Evolutionary conservation across 2,888 invertebrate species (phyloP), one percentile per base, ranked within the genome.

Genomic region (Drosophila algonquin): DNA sequence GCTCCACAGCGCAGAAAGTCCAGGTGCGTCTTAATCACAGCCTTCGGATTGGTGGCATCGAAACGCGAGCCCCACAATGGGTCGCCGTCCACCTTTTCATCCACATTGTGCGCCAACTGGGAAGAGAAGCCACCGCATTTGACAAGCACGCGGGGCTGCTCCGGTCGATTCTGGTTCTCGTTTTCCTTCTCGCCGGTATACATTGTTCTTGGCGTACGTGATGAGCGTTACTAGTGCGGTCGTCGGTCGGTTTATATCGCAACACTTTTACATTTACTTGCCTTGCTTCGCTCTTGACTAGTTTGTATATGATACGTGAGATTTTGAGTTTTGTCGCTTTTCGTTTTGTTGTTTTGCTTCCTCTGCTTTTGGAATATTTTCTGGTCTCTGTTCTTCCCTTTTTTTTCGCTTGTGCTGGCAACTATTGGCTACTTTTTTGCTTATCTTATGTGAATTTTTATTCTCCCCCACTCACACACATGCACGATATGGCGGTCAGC

Each of bases 1-100:
- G 98, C 96, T n/a, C 98, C 98, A 88, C 96, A 95, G 93, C 95
- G 94, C 55, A 97, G 92, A 91, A 96, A 97, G 89, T 96, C 97
- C 87, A 96, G 93, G 92, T 98, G 98, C 0, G 96, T 95, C 81
- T 94, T 93, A 63, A 95, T 93, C 52, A 98, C 95, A 32, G 96
- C 96, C 8, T 95, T 94, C 2, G 96, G 96, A 90, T 97, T 94
- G 1, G 95, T 95, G 61, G 94, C 94, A 67, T 98, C 93, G 87
- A 96, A 96, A 59, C 96, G 94, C 1, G 97, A 95, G 79, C 97
- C 97, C 98, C 98, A 98, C 52, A 98, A 92, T 0, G 97, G 97
- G 91, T 98, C 97, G 0, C 96, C 96, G 91, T 97, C 96, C 65
- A 97, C 95, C 73, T 94, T 94, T 75, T 95, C 94, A 0, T 94